These are phyloP conservation scores for Cichlasoma orientale DNA, from an alignment of 2,797 vertebrate genomes.

Conservation along the genomic window DNA sequence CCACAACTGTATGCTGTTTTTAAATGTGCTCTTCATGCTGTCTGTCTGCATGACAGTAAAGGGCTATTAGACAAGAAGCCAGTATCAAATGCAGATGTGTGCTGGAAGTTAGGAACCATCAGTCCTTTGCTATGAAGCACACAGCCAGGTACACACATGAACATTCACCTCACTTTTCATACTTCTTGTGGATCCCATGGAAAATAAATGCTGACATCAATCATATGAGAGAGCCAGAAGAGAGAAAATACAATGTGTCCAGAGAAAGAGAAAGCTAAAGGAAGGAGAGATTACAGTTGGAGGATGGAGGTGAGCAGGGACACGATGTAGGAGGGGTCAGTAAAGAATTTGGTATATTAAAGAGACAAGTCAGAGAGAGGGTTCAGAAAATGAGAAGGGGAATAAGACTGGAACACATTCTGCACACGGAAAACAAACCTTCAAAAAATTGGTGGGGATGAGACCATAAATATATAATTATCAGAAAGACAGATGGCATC, in stretches of 20 bases:
- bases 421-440: constrained; percentile 20
- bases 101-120: constrained; percentile 9
- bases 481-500: constrained; percentile 58
- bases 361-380: neutral
- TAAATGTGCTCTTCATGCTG: constrained; percentile 12
- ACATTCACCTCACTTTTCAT: constrained; percentile 35
- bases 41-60: constrained; percentile 40
- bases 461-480: constrained; percentile 43
- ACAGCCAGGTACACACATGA: constrained; percentile 21
- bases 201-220: constrained; percentile 72
- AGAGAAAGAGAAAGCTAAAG: neutral
- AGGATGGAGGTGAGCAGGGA: neutral
- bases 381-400: neutral
- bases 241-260: constrained; percentile 26
- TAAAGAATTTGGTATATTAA: constrained; percentile 22
- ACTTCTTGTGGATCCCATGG: constrained; percentile 56
- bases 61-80: constrained; percentile 37
- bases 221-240: constrained; percentile 44
- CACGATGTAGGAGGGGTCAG: neutral
- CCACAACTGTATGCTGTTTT: neutral
- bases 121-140: constrained; percentile 16
- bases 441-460: constrained; percentile 19
- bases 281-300: neutral
- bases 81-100: constrained; percentile 52
- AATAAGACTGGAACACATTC: neutral